phyloP scores from a whole-genome alignment of 2,113 vertebrate species.

The Manacus vitellinus region DNA sequence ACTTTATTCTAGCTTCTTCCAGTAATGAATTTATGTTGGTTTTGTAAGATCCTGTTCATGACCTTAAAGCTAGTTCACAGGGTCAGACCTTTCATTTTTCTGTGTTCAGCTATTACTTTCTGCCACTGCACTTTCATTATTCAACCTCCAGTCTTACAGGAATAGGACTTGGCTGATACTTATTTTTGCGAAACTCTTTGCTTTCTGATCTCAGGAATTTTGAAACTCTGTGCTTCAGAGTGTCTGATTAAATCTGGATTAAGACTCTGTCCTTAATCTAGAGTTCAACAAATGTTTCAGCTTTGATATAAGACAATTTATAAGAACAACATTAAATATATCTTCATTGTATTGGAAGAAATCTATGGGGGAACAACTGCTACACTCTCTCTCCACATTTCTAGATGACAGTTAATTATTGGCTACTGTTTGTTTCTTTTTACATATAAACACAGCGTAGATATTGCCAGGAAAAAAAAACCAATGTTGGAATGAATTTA shows the following conservation, averaged over 20 bases:
- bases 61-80: slow-evolving; percentile 56
- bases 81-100: slow-evolving; percentile 49
- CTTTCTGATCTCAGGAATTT: slow-evolving; percentile 46
- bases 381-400: background rate
- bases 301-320: background rate
- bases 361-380: background rate
- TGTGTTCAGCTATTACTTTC: slow-evolving; percentile 44
- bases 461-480: background rate
- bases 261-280: slow-evolving; percentile 19
- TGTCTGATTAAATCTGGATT: slow-evolving; percentile 40
- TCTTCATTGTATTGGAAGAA: background rate
- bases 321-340: background rate
- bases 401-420: background rate
- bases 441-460: background rate
- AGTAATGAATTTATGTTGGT: slow-evolving; percentile 53
- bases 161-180: slow-evolving; percentile 44
- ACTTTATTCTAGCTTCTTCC: slow-evolving; percentile 49
- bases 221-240: slow-evolving; percentile 43
- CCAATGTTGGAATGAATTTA: background rate
- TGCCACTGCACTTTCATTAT: slow-evolving; percentile 44
- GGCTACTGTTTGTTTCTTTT: background rate
- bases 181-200: slow-evolving; percentile 57
- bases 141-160: slow-evolving; percentile 49
- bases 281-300: background rate
- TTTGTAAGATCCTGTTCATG: slow-evolving; percentile 50